Conservation (phyloP, 2,113 vertebrate species). For the Nesogale talazaci region DNA sequence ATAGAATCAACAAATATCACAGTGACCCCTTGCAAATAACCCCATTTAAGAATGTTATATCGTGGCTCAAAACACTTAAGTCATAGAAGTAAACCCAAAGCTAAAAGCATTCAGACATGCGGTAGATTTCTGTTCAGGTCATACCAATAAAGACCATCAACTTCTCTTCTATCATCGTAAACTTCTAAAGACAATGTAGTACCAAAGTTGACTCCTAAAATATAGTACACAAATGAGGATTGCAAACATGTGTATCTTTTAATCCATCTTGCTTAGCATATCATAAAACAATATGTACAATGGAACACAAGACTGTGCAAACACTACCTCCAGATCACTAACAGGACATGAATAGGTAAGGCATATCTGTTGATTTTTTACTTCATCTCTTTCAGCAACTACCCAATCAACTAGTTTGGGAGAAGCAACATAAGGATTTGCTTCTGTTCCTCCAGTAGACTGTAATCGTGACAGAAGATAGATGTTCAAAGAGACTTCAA, state of each 20-base stretch:
- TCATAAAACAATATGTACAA: neutral
- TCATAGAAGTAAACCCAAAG: neutral
- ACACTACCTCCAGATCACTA: neutral
- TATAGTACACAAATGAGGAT: neutral
- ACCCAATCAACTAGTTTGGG: neutral
- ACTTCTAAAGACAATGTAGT: constrained; percentile 41
- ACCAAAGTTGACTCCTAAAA: constrained; percentile 9
- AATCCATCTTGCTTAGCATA: neutral
- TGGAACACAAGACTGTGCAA: neutral
- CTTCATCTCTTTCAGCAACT: neutral
- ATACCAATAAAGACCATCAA: constrained; percentile 30
- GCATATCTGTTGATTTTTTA: neutral
- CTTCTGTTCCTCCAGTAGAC: neutral
- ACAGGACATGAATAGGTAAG: neutral
- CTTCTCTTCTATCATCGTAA: constrained; percentile 51
- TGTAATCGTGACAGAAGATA: neutral
- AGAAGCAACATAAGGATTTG: constrained; percentile 1
- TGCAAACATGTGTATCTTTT: neutral
- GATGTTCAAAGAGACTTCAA: too few species aligned
- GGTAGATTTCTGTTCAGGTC: constrained; percentile 32
- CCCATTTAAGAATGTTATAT: constrained; percentile 34
- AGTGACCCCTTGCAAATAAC: neutral
- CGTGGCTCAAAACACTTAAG: constrained; percentile 19
- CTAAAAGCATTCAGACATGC: constrained; percentile 14
- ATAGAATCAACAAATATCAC: constrained; percentile 39